Evolutionary conservation across 2,113 vertebrate genomes (phyloP).

Genomic region (Aplodontia rufa): DNA sequence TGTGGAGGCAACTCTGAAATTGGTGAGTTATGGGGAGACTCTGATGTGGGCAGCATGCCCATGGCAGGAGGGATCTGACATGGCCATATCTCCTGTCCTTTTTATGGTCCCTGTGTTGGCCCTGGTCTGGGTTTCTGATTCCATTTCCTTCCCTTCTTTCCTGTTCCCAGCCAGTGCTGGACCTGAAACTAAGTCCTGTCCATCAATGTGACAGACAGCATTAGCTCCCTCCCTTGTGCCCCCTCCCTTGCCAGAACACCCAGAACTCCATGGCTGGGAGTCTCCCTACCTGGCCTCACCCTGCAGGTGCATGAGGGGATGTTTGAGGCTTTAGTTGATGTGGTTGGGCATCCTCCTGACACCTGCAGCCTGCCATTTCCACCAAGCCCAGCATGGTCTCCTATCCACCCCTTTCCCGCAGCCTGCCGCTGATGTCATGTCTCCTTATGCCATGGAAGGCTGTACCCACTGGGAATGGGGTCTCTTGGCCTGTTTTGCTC

Average conservation of each 20-base stretch:
- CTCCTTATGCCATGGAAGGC: neutral
- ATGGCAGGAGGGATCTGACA: neutral
- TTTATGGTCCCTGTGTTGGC: neutral
- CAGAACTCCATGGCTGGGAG: neutral
- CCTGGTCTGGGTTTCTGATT: neutral
- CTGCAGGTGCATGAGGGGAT: neutral
- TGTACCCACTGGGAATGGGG: neutral
- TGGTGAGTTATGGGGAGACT: neutral
- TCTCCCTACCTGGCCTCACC: neutral
- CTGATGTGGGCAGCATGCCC: rapidly evolving
- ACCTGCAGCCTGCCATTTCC: neutral
- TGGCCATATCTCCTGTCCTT: rapidly evolving
- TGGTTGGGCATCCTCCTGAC: no score
- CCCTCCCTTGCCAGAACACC: neutral
- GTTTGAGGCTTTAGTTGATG: neutral
- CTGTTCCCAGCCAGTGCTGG: neutral
- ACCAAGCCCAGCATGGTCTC: neutral
- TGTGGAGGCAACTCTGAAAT: neutral
- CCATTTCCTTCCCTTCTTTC: neutral
- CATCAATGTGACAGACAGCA: neutral
- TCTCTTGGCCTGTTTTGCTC: neutral
- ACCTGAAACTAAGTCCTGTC: neutral
- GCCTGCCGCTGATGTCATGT: neutral
- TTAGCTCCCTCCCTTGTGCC: no score
- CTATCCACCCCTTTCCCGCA: neutral